These are phyloP conservation scores for Apotomis betuletana DNA, from an alignment of 2,888 invertebrate genomes.

Conservation along the genomic window DNA sequence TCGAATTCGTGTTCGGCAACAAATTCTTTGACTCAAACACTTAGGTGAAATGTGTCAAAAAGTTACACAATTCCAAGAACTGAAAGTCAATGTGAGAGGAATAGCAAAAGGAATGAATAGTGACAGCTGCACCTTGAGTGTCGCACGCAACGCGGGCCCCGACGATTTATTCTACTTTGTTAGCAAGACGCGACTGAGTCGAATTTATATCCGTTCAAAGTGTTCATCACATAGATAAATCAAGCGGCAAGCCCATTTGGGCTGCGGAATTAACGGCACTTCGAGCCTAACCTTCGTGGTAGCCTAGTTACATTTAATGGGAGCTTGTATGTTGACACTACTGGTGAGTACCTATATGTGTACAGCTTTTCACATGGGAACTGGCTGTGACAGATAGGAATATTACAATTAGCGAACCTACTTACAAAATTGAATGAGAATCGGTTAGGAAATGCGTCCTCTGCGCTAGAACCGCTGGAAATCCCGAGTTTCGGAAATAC, in stretches of 20 bases:
- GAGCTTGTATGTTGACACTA: slow-evolving; percentile 15
- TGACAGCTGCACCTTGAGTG: slow-evolving; percentile 56
- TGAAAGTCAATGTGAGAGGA: slow-evolving; percentile 33
- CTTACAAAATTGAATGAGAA: too few species aligned
- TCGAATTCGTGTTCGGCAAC: too few species aligned
- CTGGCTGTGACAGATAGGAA: too few species aligned
- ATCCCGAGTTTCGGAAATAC: too few species aligned
- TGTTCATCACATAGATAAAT: slow-evolving; percentile 41
- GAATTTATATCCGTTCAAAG: slow-evolving; percentile 53
- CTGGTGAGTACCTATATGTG: neutral
- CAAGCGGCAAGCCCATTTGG: slow-evolving; percentile 41
- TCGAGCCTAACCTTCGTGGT: slow-evolving; percentile 23
- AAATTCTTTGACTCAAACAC: neutral
- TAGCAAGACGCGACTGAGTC: slow-evolving; percentile 55
- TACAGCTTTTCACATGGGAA: too few species aligned
- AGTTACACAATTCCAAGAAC: slow-evolving; percentile 4
- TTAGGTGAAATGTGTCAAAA: slow-evolving; percentile 16
- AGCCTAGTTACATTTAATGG: slow-evolving; percentile 25
- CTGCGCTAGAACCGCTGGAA: too few species aligned
- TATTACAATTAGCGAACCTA: too few species aligned
- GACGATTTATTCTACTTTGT: slow-evolving; percentile 71
- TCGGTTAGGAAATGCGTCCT: too few species aligned
- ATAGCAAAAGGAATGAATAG: slow-evolving; percentile 53
- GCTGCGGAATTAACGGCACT: slow-evolving; percentile 44
- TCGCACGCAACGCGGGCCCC: slow-evolving; percentile 57